Percentiles rank a stretch among this genome's conserved stretches.
Conservation (phyloP, 2,113 vertebrate genomes). For the Perognathus longimembris region DNA sequence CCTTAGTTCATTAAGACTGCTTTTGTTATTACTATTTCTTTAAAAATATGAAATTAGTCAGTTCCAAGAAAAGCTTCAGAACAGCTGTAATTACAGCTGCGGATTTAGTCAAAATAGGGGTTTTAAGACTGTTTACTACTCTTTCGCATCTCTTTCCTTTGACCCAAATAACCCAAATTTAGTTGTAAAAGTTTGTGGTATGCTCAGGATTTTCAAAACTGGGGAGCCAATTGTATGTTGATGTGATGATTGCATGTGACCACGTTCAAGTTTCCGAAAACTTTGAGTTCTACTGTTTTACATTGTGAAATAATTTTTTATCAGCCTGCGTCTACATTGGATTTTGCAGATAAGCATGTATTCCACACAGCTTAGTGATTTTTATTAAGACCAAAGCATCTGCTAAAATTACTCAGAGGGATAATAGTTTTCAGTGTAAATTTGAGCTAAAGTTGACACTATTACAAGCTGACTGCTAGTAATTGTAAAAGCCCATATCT, state of each 20-base stretch:
- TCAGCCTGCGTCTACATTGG: slow-evolving; percentile 29
- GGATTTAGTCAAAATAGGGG: slow-evolving; percentile 74
- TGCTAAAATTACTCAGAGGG: slow-evolving; percentile 17
- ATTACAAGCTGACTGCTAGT: slow-evolving; percentile 20
- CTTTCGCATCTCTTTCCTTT: slow-evolving; percentile 59
- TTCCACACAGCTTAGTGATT: slow-evolving; percentile 43
- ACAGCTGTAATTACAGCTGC: slow-evolving; percentile 76
- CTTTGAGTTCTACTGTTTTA: slow-evolving; percentile 15
- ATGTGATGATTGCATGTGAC: background rate
- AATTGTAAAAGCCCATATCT: slow-evolving; percentile 15
- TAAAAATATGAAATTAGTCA: slow-evolving; percentile 15
- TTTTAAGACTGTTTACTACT: slow-evolving; percentile 51
- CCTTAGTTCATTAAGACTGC: slow-evolving; percentile 48
- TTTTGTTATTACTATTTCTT: slow-evolving; percentile 56
- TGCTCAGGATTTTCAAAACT: slow-evolving; percentile 55
- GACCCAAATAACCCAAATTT: slow-evolving; percentile 64
- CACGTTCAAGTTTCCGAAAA: slow-evolving; percentile 17
- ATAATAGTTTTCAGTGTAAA: slow-evolving; percentile 48
- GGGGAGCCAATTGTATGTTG: slow-evolving; percentile 38
- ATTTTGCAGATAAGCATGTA: slow-evolving; percentile 39
- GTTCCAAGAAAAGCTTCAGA: slow-evolving; percentile 69
- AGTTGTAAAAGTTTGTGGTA: slow-evolving; percentile 69
- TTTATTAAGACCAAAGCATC: slow-evolving; percentile 8
- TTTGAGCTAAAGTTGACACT: slow-evolving; percentile 58
- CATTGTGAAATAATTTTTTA: slow-evolving; percentile 23